A percentile compares a stretch with the other conserved stretches of the same genome.
Evolutionary conservation across 2,797 vertebrate species (phyloP).

Genomic region (Semaprochilodus insignis): DNA sequence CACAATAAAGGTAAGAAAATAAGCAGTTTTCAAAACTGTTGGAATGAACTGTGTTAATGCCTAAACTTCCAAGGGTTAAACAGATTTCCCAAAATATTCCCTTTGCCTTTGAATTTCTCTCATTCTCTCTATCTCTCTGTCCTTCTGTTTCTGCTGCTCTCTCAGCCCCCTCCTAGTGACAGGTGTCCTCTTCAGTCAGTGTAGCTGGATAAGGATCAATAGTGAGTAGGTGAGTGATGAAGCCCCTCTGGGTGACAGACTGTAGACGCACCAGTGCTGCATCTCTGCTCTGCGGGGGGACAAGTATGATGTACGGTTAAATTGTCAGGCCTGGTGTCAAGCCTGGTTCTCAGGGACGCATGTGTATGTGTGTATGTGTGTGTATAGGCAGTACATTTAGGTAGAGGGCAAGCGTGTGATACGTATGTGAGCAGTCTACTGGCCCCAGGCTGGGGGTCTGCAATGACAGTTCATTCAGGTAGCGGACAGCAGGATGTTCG

Average conservation of each 20-base stretch:
- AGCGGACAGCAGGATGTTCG: conserved; percentile 24
- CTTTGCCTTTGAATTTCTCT: not conserved
- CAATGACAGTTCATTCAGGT: conserved; percentile 45
- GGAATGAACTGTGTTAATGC: too few species aligned
- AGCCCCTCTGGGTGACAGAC: conserved; percentile 50
- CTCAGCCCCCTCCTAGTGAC: conserved; percentile 14
- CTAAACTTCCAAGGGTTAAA: not conserved
- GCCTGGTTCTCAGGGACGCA: conserved; percentile 8
- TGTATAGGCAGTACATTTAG: not conserved
- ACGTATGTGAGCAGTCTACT: conserved; percentile 24
- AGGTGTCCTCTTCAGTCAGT: conserved; percentile 52
- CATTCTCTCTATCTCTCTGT: not conserved
- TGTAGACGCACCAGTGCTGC: conserved; percentile 47
- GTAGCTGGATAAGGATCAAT: conserved; percentile 52
- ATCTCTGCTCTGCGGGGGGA: conserved; percentile 43
- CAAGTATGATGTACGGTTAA: conserved; percentile 69
- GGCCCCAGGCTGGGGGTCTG: conserved; percentile 25
- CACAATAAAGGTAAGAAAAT: too few species aligned
- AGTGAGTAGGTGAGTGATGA: conserved; percentile 56
- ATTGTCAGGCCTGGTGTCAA: conserved; percentile 56
- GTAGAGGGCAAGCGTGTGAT: conserved; percentile 26
- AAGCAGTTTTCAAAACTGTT: too few species aligned
- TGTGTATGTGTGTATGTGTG: conserved; percentile 26
- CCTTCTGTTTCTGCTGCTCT: conserved; percentile 3
- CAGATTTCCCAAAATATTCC: not conserved